Percentiles rank a stretch among this genome's conserved stretches.
Conservation (phyloP, 2,113 vertebrate species). For the Ascaphus truei region DNA sequence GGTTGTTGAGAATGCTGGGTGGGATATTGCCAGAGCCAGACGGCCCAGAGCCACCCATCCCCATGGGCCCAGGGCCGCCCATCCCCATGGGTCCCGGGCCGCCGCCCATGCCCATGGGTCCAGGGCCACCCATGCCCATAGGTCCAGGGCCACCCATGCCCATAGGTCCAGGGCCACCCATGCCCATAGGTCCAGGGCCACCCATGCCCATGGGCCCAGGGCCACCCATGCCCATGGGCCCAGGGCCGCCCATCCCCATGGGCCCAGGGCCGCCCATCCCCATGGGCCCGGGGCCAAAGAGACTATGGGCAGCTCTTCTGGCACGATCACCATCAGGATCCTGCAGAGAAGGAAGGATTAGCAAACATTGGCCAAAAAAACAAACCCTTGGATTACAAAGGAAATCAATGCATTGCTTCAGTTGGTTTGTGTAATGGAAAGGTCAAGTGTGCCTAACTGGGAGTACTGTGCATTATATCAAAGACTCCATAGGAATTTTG, state of each 20-base stretch:
- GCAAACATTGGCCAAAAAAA: not conserved
- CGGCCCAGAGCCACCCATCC: slow-evolving; percentile 43
- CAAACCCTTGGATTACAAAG: too few species aligned
- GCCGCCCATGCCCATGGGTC: not conserved
- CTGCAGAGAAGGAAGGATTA: slow-evolving; percentile 50
- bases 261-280: not conserved
- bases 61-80: slow-evolving; percentile 37
- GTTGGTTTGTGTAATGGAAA: too few species aligned
- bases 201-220: slow-evolving; percentile 58
- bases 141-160: slow-evolving; percentile 74
- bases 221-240: slow-evolving; percentile 45
- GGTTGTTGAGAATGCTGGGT: slow-evolving; percentile 91
- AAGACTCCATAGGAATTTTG: too few species aligned
- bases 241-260: slow-evolving; percentile 17
- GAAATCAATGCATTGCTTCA: too few species aligned
- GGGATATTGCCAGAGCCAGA: too few species aligned
- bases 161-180: slow-evolving; percentile 53
- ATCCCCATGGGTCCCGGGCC: not conserved
- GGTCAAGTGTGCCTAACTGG: too few species aligned
- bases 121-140: slow-evolving; percentile 63
- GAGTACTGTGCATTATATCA: too few species aligned
- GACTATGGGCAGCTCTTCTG: slow-evolving; percentile 85
- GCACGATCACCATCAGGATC: slow-evolving; percentile 90
- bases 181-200: slow-evolving; percentile 57
- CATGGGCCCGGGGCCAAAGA: slow-evolving; percentile 43